Conservation (phyloP, 1,140 invertebrate genomes). For the Mesaphorura yosii region DNA sequence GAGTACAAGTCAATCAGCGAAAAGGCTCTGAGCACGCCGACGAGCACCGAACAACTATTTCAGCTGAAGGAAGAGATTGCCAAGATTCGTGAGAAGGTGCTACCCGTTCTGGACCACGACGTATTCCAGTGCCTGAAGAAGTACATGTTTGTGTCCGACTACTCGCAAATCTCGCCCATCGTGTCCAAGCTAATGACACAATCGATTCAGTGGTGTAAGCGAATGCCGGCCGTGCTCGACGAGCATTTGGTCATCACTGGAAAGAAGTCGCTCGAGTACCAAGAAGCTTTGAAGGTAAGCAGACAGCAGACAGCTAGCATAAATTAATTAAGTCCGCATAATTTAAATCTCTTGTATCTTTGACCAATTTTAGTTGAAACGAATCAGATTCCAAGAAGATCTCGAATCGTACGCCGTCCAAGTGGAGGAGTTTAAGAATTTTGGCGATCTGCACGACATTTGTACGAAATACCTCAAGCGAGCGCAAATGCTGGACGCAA, state of each 20-base stretch:
- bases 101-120: slow-evolving; percentile 61
- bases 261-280: slow-evolving; percentile 74
- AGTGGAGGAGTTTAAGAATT: slow-evolving; percentile 73
- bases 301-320: too few relatives aligned
- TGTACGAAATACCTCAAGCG: slow-evolving; percentile 73
- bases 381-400: slow-evolving; percentile 59
- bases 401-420: slow-evolving; percentile 65
- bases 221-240: slow-evolving; percentile 65
- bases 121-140: slow-evolving; percentile 47
- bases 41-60: slow-evolving; percentile 74
- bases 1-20: slow-evolving; percentile 73
- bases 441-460: slow-evolving; percentile 74
- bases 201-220: slow-evolving; percentile 72
- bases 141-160: slow-evolving; percentile 61
- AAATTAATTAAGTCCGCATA: slow-evolving; percentile 10
- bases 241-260: slow-evolving; percentile 66
- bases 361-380: slow-evolving; percentile 32
- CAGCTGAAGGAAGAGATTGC: slow-evolving; percentile 62
- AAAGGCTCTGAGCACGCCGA: slow-evolving; percentile 61
- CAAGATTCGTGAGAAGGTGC: slow-evolving; percentile 56
- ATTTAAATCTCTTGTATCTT: slow-evolving; percentile 2
- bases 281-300: slow-evolving; percentile 60
- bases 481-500: slow-evolving; percentile 59
- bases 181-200: slow-evolving; percentile 78
- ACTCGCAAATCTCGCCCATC: slow-evolving; percentile 58